Base-by-base conservation (phyloP, 2,888 invertebrate species). In the Chaetogeoica ovagalla region DNA sequence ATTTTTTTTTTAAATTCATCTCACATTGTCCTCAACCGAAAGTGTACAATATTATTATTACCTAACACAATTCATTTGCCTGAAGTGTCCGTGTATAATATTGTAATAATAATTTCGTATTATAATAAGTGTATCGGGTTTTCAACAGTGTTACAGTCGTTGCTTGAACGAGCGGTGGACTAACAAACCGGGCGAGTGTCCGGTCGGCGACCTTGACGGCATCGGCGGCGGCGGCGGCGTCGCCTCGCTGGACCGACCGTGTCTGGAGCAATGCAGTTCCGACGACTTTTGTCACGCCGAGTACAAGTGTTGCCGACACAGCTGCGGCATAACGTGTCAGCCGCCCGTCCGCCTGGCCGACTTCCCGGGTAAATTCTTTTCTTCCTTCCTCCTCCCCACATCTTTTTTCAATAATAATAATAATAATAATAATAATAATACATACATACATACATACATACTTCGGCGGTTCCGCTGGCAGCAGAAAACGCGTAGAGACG, bases 221-320 rank as follows among this genome's bases (percentile, higher is more conserved):
- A 84, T 87, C 84, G 86, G 84, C 11, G 84, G 87, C 84, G 86
- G 84, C 9, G 84, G 87, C 84, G 85, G 85, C 11, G 84, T 87
- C 84, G 86, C 86, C 0, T 88, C 88, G 66, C 91, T 91, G 87
- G 89, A 89, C 82, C 88, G 88, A 0, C 90, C 90, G 0, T 91
- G 91, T 83, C 86, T 91, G 74, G 87, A 88, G 66, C 89, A 89
- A 3, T 91, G 91, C 84, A 86, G 87, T 82, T 85, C 87, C n/a
- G 93, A 93, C 84, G 89, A 89, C 0, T 90, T 92, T 84, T 93
- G 93, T 85, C 89, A 90, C 15, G 91, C 90, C 82, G 89, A 90
- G 1, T 89, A 90, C 82, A 90, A 92, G 83, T 93, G 93, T 85
- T 93, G 93, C 84, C 88, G 87, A 59, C 90, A 91, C 82, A 87